phyloP scores from a whole-genome alignment of 2,113 vertebrate species.

The Montifringilla adamsi region DNA sequence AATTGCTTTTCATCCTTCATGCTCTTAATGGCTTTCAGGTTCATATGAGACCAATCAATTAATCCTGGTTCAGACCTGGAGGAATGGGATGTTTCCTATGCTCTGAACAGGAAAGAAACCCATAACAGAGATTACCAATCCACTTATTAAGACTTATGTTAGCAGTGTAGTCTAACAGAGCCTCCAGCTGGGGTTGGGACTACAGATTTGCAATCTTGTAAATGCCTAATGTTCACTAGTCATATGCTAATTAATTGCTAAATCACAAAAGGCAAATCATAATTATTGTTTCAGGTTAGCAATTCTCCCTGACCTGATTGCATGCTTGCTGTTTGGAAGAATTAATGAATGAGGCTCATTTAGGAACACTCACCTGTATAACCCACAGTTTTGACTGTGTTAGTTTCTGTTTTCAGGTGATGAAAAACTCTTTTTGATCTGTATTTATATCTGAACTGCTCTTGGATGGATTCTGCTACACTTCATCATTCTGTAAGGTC shows the following conservation, averaged over 20 bases:
- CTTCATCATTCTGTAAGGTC: not conserved
- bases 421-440: not conserved
- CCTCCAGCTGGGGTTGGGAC: slow-evolving; percentile 39
- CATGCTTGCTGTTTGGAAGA: slow-evolving; percentile 37
- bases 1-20: slow-evolving; percentile 78
- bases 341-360: slow-evolving; percentile 14
- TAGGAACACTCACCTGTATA: slow-evolving; percentile 11
- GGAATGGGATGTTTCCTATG: slow-evolving; percentile 63
- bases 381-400: not conserved
- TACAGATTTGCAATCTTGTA: slow-evolving; percentile 26
- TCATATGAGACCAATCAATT: slow-evolving; percentile 81
- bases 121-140: slow-evolving; percentile 51
- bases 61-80: slow-evolving; percentile 73
- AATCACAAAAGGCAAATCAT: slow-evolving; percentile 52
- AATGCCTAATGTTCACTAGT: slow-evolving; percentile 26
- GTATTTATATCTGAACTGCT: not conserved
- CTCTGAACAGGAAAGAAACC: slow-evolving; percentile 58
- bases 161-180: not conserved
- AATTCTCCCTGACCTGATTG: slow-evolving; percentile 39
- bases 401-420: not conserved
- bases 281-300: slow-evolving; percentile 56
- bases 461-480: not conserved
- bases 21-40: slow-evolving; percentile 77
- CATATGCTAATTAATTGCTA: slow-evolving; percentile 50
- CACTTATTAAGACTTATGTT: slow-evolving; percentile 56